Evolutionary conservation across 2,888 invertebrate genomes (phyloP), one percentile per base, ranked within the genome.

Genomic region (Amphiduros pacificus): DNA sequence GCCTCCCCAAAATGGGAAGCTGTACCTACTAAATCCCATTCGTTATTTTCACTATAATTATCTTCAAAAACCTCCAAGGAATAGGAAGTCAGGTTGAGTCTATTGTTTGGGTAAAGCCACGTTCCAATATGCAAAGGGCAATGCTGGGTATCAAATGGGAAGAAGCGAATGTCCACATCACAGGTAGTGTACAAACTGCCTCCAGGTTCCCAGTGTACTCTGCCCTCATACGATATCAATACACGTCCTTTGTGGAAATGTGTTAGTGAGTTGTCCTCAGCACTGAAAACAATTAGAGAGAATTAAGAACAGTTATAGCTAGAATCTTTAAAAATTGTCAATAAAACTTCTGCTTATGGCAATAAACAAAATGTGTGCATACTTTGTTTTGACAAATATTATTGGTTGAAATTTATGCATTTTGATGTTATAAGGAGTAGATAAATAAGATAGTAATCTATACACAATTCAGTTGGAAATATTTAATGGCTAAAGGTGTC

Each of bases 131-230:
- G 52, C 41, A 59, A 40, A n/a, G 31, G 22, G 41, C 59, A 59
- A 17, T 26, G 40, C 22, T 59, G 59, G 4, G 20, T 36, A 36
- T 59, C 59, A 36, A 59, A 59, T 3, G 59, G 59, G 41, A 59
- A 59, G 41, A 36, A 52, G 27, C 28, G 36, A n/a, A 59, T 52
- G 22, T 59, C 36, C 4, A 59, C 36, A 28, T 32, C 53, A 29
- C 59, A 59, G 9, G 53, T 52, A 1, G 59, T 59, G 4, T 40
- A n/a, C 52, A 59, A 51, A 53, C 53, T 52, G 27, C 52, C 51
- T 14, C 59, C 59, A 5, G 59, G 59, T 36, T 59, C 59, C 59
- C 59, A 59, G 40, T 59, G 59, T 1, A 59, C 52, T 3, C 44
- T 51, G 5, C 59, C 59, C 22, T 59, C 53, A n/a, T 59, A 28